Conservation (phyloP, 2,113 vertebrate species). For the Marmota flaviventris region DNA sequence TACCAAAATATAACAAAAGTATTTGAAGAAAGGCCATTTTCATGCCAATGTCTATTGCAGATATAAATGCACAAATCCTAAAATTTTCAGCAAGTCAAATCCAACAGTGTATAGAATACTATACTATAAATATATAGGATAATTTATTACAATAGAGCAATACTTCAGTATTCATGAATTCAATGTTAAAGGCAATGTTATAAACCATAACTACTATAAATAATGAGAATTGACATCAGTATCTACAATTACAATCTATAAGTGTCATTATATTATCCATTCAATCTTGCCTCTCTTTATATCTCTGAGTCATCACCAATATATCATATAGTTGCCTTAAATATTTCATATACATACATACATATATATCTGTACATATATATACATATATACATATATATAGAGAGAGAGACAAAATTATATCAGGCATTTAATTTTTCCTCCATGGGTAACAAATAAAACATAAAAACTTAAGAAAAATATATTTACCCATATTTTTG, state of each 20-base stretch:
- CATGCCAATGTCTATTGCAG: background rate
- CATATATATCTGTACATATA: background rate
- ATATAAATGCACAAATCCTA: background rate
- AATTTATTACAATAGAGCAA: background rate
- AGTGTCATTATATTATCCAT: background rate
- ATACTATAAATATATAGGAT: background rate
- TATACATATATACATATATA: background rate
- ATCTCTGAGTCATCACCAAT: background rate
- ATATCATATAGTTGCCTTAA: background rate
- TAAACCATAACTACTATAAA: background rate
- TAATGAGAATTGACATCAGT: background rate
- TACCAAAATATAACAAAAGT: background rate
- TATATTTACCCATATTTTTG: background rate
- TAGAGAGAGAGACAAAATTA: background rate
- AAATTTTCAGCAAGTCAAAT: background rate
- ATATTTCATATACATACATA: background rate
- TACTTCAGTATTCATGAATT: background rate
- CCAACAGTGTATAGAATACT: background rate
- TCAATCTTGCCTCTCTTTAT: background rate
- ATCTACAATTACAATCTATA: background rate
- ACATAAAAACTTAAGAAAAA: background rate
- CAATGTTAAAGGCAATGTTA: constrained; percentile 17
- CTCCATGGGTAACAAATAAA: background rate
- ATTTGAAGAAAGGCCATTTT: background rate
- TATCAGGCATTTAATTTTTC: background rate